Evolutionary conservation across 1,140 invertebrate genomes (phyloP).

Genomic region (Pantala flavescens): DNA sequence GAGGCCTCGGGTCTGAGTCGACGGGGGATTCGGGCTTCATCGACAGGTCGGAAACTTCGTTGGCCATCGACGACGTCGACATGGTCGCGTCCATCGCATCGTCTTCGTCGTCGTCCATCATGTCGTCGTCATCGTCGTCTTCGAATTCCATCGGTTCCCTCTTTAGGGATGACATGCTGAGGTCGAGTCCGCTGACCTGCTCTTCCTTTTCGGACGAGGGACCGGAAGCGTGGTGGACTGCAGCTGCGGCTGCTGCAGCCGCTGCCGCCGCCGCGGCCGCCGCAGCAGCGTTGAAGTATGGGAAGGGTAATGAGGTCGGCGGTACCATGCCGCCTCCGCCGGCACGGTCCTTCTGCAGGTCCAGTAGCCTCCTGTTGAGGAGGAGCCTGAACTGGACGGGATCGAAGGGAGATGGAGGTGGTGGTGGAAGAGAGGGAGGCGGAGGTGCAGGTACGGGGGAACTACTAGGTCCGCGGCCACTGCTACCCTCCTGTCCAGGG

Average conservation of each 20-base stretch:
- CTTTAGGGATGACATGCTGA: constrained; percentile 67
- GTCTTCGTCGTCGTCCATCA: constrained; percentile 57
- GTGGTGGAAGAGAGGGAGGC: constrained; percentile 52
- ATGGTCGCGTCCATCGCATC: constrained; percentile 39
- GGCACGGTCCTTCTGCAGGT: constrained; percentile 72
- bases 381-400: constrained; percentile 81
- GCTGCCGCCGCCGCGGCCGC: constrained; percentile 13
- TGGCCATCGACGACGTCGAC: constrained; percentile 35
- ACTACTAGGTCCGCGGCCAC: background rate
- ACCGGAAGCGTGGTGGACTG: background rate
- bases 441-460: constrained; percentile 44
- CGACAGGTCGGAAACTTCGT: constrained; percentile 26
- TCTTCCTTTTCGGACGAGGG: constrained; percentile 37
- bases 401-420: constrained; percentile 61
- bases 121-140: constrained; percentile 62
- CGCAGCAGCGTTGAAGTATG: constrained; percentile 16
- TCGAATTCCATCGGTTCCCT: constrained; percentile 61
- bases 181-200: constrained; percentile 64
- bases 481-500: constrained; percentile 51
- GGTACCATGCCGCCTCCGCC: constrained; percentile 37
- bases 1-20: constrained; percentile 36
- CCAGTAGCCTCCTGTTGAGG: constrained; percentile 74
- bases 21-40: constrained; percentile 32
- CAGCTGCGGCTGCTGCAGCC: constrained; percentile 13
- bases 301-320: constrained; percentile 31